Evolutionary conservation across 2,888 invertebrate genomes (phyloP).

Genomic region (Drosophila dives): DNA sequence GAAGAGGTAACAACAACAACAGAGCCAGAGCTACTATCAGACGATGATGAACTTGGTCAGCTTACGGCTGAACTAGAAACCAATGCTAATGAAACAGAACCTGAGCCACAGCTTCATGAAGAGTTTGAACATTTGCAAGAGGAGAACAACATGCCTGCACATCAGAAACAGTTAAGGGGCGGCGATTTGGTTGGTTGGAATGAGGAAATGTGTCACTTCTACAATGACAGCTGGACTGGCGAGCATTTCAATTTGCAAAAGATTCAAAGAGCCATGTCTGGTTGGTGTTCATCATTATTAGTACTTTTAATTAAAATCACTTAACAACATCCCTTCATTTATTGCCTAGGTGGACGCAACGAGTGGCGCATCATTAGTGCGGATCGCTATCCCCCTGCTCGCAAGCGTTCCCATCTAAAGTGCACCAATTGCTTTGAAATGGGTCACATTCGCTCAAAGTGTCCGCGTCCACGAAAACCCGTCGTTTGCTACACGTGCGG

Average conservation of each 20-base stretch:
- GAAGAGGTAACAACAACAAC: conserved; percentile 11
- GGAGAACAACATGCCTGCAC: conserved; percentile 37
- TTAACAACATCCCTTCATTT: background rate
- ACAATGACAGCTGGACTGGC: conserved; percentile 88
- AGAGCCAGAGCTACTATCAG: background rate
- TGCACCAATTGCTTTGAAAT: conserved; percentile 88
- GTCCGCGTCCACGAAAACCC: conserved; percentile 86
- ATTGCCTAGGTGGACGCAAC: conserved; percentile 46
- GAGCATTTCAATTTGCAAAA: conserved; percentile 87
- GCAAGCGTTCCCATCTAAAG: conserved; percentile 82
- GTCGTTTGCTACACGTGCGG: conserved; percentile 89
- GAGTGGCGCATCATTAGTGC: conserved; percentile 80
- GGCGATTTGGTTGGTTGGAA: conserved; percentile 81
- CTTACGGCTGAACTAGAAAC: background rate
- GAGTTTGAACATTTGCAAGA: conserved; percentile 35
- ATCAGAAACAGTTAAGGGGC: conserved; percentile 40
- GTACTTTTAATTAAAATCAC: background rate
- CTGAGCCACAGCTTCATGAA: background rate
- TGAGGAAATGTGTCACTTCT: conserved; percentile 88
- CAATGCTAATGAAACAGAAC: conserved; percentile 9
- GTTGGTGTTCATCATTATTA: conserved; percentile 84
- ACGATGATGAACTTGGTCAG: background rate
- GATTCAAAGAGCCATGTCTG: conserved; percentile 88
- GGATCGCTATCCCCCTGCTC: conserved; percentile 77
- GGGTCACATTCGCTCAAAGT: conserved; percentile 88